Base-by-base conservation (phyloP, 37 sponge, comb jelly and placozoan genomes). In the Eunapius fragilis region DNA sequence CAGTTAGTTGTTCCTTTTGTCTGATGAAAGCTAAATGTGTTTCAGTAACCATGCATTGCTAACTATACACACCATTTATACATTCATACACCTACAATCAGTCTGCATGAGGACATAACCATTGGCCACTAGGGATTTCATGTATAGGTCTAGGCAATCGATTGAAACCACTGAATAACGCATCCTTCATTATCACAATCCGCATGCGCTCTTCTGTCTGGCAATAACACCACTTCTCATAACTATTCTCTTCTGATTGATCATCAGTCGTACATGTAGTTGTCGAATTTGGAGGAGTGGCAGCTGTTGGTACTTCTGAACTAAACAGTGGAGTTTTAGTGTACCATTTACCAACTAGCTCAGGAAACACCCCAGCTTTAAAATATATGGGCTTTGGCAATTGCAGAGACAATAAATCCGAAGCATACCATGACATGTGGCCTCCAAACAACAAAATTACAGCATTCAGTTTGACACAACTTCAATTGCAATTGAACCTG, bases 31-130 rank as follows among this genome's bases (percentile, higher is more conserved):
- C 47, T 45, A 45, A 45, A 45, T 45, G 47, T 45, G 47, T 45
- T 45, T 45, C 47, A 45, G 47, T 45, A 45, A 45, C 47, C 47
- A 45, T 45, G 47, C 47, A 45, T 45, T 45, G 47, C 47, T 11
- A 45, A 45, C 47, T 45, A 45, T 9, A 45, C 47, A 45, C 47
- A 45, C 9, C 47, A 45, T 45, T 45, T 45, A 45, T 45, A 45
- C 47, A 45, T 45, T 11, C 47, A 45, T 45, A 45, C 47, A 45
- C 47, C 28, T 86, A 27, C 79, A 86, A 3, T 87, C 87, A 37
- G 87, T n/a, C n/a, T n/a, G n/a, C n/a, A n/a, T n/a, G n/a, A n/a
- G n/a, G 88, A 47, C 83, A 88, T 45, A 45, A 87, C 87, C 86
- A 86, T 28, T 77, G 37, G 27, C 86, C 80, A 41, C 72, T 78